Conservation (phyloP, 2,113 vertebrate species). For the Bagarius yarrelli region DNA sequence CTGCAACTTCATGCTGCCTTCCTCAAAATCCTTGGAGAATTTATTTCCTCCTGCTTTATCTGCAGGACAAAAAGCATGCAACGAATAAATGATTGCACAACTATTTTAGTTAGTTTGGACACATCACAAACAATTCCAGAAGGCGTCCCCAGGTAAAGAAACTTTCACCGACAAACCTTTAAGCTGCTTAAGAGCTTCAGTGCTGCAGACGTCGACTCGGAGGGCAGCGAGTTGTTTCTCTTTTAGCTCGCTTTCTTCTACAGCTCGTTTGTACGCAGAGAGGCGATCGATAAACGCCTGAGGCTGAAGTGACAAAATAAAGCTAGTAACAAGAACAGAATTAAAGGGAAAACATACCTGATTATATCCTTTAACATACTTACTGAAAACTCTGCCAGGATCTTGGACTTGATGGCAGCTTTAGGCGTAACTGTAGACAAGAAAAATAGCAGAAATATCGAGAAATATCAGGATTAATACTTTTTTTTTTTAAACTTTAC, state of each 20-base stretch:
- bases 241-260: conserved; percentile 87
- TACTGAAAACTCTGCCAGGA: conserved; percentile 94
- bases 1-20: conserved; percentile 89
- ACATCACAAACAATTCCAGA: too few species aligned
- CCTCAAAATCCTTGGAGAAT: conserved; percentile 96
- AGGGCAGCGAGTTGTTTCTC: conserved; percentile 92
- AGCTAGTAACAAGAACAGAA: background rate
- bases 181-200: conserved; percentile 90
- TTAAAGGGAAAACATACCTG: background rate
- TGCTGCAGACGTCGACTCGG: conserved; percentile 90
- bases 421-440: conserved; percentile 79
- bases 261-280: conserved; percentile 74
- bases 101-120: too few species aligned
- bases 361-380: conserved; percentile 57
- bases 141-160: too few species aligned
- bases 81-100: background rate
- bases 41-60: conserved; percentile 97
- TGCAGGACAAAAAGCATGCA: conserved; percentile 53
- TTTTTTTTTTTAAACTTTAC: too few species aligned
- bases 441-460: conserved; percentile 33
- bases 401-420: conserved; percentile 93
- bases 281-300: conserved; percentile 87
- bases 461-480: background rate
- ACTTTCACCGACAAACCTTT: conserved; percentile 73
- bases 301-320: conserved; percentile 68